Evolutionary conservation across 2,888 invertebrate genomes (phyloP).

Genomic region (Apodemia mormo): DNA sequence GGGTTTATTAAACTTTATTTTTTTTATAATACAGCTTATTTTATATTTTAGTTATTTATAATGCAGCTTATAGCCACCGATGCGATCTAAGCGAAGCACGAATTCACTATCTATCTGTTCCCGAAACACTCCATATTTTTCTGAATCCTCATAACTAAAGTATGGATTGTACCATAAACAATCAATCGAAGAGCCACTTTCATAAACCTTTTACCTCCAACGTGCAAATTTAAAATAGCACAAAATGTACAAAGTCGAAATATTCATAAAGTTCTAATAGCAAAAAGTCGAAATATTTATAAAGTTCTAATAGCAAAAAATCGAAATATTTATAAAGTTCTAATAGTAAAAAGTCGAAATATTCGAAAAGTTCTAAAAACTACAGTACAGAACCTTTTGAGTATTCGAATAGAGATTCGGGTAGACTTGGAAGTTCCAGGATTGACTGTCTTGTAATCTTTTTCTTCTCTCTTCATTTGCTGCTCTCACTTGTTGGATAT

Average conservation of each 20-base stretch:
- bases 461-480: slow-evolving; percentile 64
- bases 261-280: slow-evolving; percentile 15
- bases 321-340: slow-evolving; percentile 16
- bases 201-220: not conserved
- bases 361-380: slow-evolving; percentile 21
- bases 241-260: slow-evolving; percentile 2
- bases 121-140: too few relatives aligned
- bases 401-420: slow-evolving; percentile 91
- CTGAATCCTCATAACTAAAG: too few relatives aligned
- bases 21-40: too few relatives aligned
- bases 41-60: too few relatives aligned
- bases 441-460: slow-evolving; percentile 72
- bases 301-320: slow-evolving; percentile 15
- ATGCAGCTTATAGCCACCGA: too few relatives aligned
- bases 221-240: not conserved
- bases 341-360: slow-evolving; percentile 16
- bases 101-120: too few relatives aligned
- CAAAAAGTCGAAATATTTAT: slow-evolving; percentile 4
- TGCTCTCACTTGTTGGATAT: slow-evolving; percentile 71
- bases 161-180: too few relatives aligned
- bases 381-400: slow-evolving; percentile 85
- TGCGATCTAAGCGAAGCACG: too few relatives aligned
- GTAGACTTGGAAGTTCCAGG: slow-evolving; percentile 93
- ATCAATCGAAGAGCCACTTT: too few relatives aligned
- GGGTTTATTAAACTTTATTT: too few relatives aligned